These are phyloP conservation scores for Muntiacus muntjak DNA, from an alignment of 2,113 vertebrate species.

Conservation along the genomic window DNA sequence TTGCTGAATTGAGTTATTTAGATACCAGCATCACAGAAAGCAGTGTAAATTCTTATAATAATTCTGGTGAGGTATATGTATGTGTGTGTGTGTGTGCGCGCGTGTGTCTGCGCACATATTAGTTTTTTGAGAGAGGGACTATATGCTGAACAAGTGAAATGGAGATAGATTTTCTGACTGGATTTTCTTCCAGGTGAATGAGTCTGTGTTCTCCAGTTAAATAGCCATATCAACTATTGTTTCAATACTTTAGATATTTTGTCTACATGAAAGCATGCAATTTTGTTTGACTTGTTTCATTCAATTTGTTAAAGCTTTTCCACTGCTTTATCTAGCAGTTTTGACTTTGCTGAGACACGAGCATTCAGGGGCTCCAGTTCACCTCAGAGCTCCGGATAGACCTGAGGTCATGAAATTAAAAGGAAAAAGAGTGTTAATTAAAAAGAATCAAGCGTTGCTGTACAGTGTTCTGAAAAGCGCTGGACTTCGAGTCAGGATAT, in stretches of 20 bases:
- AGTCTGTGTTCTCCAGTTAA: not conserved
- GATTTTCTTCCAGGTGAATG: not conserved
- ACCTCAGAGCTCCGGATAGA: not conserved
- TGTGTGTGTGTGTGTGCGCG: not conserved
- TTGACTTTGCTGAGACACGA: not conserved
- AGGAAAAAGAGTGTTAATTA: not conserved
- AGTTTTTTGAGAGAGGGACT: not conserved
- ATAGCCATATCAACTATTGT: not conserved
- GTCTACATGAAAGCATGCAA: not conserved
- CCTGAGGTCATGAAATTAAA: not conserved
- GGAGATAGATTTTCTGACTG: not conserved
- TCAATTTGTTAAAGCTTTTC: not conserved
- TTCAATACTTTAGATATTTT: conserved; percentile 43
- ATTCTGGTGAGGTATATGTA: not conserved
- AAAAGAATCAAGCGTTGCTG: not conserved
- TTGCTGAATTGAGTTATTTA: not conserved
- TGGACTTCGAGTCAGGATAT: not conserved
- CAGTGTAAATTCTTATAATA: not conserved
- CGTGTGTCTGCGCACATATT: not conserved
- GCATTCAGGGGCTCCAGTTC: not conserved
- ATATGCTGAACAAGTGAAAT: not conserved
- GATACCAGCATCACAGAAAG: not conserved
- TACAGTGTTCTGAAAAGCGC: not conserved
- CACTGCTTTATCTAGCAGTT: not conserved
- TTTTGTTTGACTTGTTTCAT: conserved; percentile 10